phyloP scores from a whole-genome alignment of 2,797 vertebrate species.

The Neopelma chrysocephalum region DNA sequence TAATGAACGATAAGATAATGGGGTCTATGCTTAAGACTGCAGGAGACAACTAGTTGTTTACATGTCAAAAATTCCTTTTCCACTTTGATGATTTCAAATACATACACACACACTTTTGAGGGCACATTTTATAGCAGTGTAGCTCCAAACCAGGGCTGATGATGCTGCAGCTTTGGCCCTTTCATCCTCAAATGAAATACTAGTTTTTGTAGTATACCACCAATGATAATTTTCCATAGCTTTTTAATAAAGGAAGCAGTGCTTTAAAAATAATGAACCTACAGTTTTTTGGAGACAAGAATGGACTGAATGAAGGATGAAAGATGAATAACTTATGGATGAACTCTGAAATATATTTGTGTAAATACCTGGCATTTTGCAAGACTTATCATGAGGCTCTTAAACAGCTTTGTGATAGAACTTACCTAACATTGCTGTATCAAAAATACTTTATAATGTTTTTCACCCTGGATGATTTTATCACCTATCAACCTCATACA shows the following conservation, averaged over 20 bases:
- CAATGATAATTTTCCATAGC: neutral
- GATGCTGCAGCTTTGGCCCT: neutral
- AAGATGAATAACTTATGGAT: neutral
- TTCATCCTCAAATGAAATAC: neutral
- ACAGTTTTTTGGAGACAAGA: neutral
- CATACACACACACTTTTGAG: neutral
- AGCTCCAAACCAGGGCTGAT: neutral
- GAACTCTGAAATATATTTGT: neutral
- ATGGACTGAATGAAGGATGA: neutral
- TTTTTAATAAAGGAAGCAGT: neutral
- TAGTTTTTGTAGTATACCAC: neutral
- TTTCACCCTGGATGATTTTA: neutral
- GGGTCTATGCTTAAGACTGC: neutral
- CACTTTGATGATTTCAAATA: neutral
- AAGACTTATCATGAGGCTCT: neutral
- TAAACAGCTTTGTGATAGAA: neutral
- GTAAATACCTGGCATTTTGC: neutral
- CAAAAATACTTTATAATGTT: neutral
- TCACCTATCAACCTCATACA: neutral
- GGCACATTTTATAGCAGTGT: neutral
- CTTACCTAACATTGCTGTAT: neutral
- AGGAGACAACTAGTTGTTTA: constrained; percentile 54
- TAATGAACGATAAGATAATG: constrained; percentile 55
- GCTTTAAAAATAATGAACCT: neutral
- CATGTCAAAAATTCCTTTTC: constrained; percentile 32